phyloP scores from a whole-genome alignment of 2,113 vertebrate species.

The Takifugu bimaculatus region DNA sequence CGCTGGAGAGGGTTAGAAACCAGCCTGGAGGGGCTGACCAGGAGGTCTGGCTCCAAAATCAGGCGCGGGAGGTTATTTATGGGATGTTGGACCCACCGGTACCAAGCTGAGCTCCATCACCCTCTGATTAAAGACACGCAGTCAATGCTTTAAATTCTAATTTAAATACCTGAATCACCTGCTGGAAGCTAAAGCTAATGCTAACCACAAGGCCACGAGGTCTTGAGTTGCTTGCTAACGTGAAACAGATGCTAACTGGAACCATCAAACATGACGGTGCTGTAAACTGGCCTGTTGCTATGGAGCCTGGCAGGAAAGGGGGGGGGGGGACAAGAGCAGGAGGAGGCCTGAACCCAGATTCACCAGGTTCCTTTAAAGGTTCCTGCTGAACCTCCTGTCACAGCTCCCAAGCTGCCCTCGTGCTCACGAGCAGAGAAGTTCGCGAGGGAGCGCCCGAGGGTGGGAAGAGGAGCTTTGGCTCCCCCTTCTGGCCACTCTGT shows the following conservation, averaged over 20 bases:
- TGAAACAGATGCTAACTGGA: slow-evolving; percentile 19
- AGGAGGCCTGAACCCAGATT: slow-evolving; percentile 39
- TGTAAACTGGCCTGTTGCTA: slow-evolving; percentile 19
- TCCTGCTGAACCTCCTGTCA: slow-evolving; percentile 2
- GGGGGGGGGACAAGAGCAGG: neutral
- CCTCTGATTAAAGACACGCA: neutral
- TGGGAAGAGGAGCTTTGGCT: slow-evolving; percentile 17
- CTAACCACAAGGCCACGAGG: neutral
- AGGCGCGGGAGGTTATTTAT: slow-evolving; percentile 4
- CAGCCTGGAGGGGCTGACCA: slow-evolving; percentile 18
- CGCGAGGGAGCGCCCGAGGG: slow-evolving; percentile 1
- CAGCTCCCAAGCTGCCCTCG: too few species aligned
- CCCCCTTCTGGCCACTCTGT: slow-evolving; percentile 12
- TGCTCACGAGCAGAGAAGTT: too few species aligned
- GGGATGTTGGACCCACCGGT: too few species aligned
- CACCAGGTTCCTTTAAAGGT: slow-evolving; percentile 11
- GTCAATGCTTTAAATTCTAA: neutral
- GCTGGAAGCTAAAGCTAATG: neutral
- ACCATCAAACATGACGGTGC: neutral
- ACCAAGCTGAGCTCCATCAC: too few species aligned
- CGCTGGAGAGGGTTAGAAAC: slow-evolving; percentile 23
- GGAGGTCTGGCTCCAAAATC: slow-evolving; percentile 24
- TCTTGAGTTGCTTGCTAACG: slow-evolving; percentile 14
- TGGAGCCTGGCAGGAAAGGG: slow-evolving; percentile 10
- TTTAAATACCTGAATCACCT: slow-evolving; percentile 13